Percentiles rank a stretch among this genome's conserved stretches.
Evolutionary conservation across 1,140 invertebrate species (phyloP).

Genomic region (Teleopsis dalmanni): DNA sequence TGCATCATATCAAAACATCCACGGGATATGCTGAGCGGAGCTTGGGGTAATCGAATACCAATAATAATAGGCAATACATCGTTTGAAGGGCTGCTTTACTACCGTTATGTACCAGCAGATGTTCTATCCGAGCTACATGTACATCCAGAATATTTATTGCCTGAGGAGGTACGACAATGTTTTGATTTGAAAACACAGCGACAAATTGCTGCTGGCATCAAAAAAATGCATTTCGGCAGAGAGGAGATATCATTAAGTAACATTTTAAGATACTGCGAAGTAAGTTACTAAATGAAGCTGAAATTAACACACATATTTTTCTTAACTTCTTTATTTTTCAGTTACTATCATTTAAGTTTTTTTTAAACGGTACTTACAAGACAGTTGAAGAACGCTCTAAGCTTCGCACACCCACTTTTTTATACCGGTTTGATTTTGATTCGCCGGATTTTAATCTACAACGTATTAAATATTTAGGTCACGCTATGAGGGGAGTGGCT

Average conservation of each 20-base stretch:
- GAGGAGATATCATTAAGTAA: conserved; percentile 15
- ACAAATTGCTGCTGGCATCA: conserved; percentile 19
- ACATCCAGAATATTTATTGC: conserved; percentile 28
- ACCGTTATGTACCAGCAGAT: conserved; percentile 19
- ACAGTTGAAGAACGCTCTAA: too few species aligned
- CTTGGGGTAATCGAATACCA: conserved; percentile 45
- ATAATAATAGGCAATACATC: conserved; percentile 45
- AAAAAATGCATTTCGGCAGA: conserved; percentile 22
- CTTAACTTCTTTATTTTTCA: background rate
- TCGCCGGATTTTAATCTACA: conserved; percentile 33
- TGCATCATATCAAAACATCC: conserved; percentile 26
- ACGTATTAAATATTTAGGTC: conserved; percentile 27
- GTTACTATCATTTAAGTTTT: conserved; percentile 41
- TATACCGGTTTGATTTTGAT: conserved; percentile 45
- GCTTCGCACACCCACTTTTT: conserved; percentile 39
- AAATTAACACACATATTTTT: background rate
- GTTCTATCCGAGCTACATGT: conserved; percentile 23
- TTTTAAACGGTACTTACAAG: too few species aligned
- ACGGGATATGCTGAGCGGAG: conserved; percentile 16
- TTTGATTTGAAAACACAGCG: background rate
- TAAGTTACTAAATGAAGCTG: conserved; percentile 5
- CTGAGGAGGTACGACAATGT: conserved; percentile 17
- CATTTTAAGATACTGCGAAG: conserved; percentile 28
- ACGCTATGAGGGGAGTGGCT: conserved; percentile 45
- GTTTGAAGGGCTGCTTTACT: conserved; percentile 35